Base-by-base conservation (phyloP, 2,113 vertebrate genomes). In the Heteronetta atricapilla region DNA sequence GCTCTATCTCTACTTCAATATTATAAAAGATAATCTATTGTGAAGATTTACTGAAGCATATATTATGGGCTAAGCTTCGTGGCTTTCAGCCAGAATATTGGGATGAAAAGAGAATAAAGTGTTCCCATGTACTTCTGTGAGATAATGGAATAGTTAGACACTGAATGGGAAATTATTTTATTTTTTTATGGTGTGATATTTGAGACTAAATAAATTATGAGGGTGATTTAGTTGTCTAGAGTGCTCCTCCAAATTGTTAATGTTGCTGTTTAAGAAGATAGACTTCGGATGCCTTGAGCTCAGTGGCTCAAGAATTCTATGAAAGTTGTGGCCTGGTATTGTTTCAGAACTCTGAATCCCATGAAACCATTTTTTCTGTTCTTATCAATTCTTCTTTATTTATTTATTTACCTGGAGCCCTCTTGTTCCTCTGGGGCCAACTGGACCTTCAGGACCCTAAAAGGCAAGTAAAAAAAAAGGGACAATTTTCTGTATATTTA, bases 361-460 rank as follows among this genome's bases (percentile, higher is more conserved):
- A 90, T 34, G 42, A 28, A 87, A 92, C 6, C 4, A 64, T 18
- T 15, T 15, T 8, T 87, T 29, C 23, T 82, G 26, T 12, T 67
- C 79, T 76, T n/a, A 29, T 18, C 20, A 1, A 4, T 80, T 55
- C 2, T n/a, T 31, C 4, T 3, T 1, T 6, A 8, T 11, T 29
- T 4, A 11, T 34, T 60, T 5, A 31, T 26, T 96, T 82, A 99
- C 99, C 98, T 99, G 98, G 40, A 98, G 91, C 36, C 99, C 99
- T 98, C 98, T 98, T 67, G 93, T 38, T 96, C 99, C 99, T 97
- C 97, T 98, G 91, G 89, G 87, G 20, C 99, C 99, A 89, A 90
- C 62, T 94, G 98, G 93, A 90, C 99, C 99, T 95, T 99, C 99
- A 90, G 98, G 98, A 94, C 99, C 99, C 99, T 99, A 82, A 84